Evolutionary conservation across 2,797 vertebrate genomes (phyloP), one percentile per base, ranked within the genome.

Genomic region (Bryconaethiops microstoma): DNA sequence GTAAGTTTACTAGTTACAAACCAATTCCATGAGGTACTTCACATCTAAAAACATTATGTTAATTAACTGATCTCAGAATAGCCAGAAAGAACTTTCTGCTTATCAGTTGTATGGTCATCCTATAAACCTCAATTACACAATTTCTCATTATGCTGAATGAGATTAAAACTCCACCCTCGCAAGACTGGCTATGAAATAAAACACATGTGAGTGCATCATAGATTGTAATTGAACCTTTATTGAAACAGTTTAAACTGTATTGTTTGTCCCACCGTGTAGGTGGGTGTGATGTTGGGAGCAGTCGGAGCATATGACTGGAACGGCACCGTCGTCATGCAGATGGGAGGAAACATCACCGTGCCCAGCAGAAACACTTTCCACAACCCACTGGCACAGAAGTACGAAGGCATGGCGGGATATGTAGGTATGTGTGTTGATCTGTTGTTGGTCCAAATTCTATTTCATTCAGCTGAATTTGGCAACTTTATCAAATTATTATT

Each of bases 221-320:
- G 35, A 35, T 35, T 35, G 35, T 35, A 35, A 29, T 29, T 29
- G 29, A 35, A 35, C 35, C 4, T 35, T 35, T 29, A 29, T 29
- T 29, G 29, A 3, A 29, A 29, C 29, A 35, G 35, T 35, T 35
- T 19, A 10, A 19, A 63, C 23, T 63, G 60, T 64, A 17, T 65
- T 7, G 14, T 65, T 16, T 45, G 59, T 42, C 59, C 16, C 42
- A 62, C 77, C 75, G 16, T 79, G 29, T 40, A 86, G 85, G 78
- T 65, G 4, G 86, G 79, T 40, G 39, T 87, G 85, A 93, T 99
- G 92, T 94, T 99, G 55, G 98, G 98, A 85, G 98, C 98, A 5
- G 97, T 99, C 72, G 98, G 98, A 74, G 97, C 98, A 0, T 98
- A 96, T 76, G 96, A 99, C 82, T 99, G 98, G 98, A 99, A 99